These are phyloP conservation scores for Drosophila setifemur DNA, from an alignment of 1,140 invertebrate species.

Conservation along the genomic window DNA sequence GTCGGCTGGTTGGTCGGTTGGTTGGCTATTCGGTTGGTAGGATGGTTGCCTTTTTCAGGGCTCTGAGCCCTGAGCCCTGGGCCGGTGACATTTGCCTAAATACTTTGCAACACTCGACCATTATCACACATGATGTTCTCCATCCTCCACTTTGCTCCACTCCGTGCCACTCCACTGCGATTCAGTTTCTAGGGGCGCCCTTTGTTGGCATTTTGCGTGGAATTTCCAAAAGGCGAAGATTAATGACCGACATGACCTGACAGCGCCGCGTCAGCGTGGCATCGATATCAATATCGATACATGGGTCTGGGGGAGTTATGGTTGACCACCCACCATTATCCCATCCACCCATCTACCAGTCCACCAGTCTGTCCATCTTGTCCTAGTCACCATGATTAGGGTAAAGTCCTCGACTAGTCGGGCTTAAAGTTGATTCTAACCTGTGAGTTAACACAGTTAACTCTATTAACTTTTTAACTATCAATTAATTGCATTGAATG, in stretches of 20 bases:
- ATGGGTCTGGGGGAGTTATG: not conserved
- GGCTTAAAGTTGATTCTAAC: no score
- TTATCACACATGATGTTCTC: conserved; percentile 34
- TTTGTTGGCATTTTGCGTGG: conserved; percentile 29
- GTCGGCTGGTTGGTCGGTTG: not conserved
- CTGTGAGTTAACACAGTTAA: not conserved
- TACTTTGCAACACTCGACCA: conserved; percentile 24
- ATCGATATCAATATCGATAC: conserved; percentile 32
- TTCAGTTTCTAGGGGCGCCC: not conserved
- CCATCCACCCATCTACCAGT: no score
- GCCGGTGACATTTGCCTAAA: conserved; percentile 47
- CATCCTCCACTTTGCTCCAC: not conserved
- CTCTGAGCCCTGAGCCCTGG: conserved; percentile 3
- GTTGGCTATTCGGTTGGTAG: not conserved
- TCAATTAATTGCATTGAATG: no score
- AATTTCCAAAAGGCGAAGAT: conserved; percentile 36
- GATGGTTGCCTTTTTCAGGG: not conserved
- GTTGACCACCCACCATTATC: not conserved
- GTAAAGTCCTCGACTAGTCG: no score
- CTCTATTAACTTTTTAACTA: no score
- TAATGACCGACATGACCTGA: conserved; percentile 40
- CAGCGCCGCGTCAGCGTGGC: conserved; percentile 28
- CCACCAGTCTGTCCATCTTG: no score
- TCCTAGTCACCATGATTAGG: not conserved
- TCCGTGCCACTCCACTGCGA: not conserved